Conservation (phyloP, 1,140 invertebrate genomes). For the Glomeris maerens region DNA sequence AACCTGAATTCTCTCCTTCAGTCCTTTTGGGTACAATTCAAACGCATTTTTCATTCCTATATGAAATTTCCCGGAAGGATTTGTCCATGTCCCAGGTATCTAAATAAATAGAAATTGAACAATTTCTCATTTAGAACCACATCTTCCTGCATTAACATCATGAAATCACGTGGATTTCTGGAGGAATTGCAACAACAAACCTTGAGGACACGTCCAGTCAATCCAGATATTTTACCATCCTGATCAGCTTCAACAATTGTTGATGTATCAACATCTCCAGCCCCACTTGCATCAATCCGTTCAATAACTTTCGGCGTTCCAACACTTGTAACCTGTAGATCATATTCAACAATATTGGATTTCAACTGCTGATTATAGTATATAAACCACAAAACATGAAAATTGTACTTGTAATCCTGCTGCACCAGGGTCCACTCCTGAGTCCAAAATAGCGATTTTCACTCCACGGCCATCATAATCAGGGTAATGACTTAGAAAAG, state of each 20-base stretch:
- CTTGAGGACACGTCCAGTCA: slow-evolving; percentile 75
- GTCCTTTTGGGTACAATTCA: slow-evolving; percentile 67
- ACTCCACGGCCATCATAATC: slow-evolving; percentile 82
- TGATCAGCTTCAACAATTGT: slow-evolving; percentile 53
- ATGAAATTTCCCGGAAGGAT: slow-evolving; percentile 65
- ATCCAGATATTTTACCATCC: slow-evolving; percentile 62
- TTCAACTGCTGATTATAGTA: too few relatives aligned
- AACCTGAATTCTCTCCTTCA: slow-evolving; percentile 58
- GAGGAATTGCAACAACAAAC: slow-evolving; percentile 35
- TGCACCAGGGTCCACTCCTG: slow-evolving; percentile 91
- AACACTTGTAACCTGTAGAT: slow-evolving; percentile 61
- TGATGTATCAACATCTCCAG: slow-evolving; percentile 83
- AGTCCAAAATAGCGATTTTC: slow-evolving; percentile 90
- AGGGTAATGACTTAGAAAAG: slow-evolving; percentile 81
- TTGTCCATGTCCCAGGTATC: slow-evolving; percentile 70
- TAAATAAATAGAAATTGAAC: slow-evolving; percentile 29
- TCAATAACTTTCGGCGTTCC: slow-evolving; percentile 88
- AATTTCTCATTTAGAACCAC: slow-evolving; percentile 4
- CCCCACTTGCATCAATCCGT: slow-evolving; percentile 84
- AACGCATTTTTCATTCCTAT: slow-evolving; percentile 69
- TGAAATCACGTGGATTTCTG: too few relatives aligned
- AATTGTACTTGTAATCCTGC: slow-evolving; percentile 69
- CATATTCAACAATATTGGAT: too few relatives aligned
- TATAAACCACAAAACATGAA: slow-evolving; percentile 5
- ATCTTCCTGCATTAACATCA: too few relatives aligned